These are phyloP conservation scores for Dromococcyx pavoninus DNA, from an alignment of 2,797 vertebrate species.

Conservation along the genomic window DNA sequence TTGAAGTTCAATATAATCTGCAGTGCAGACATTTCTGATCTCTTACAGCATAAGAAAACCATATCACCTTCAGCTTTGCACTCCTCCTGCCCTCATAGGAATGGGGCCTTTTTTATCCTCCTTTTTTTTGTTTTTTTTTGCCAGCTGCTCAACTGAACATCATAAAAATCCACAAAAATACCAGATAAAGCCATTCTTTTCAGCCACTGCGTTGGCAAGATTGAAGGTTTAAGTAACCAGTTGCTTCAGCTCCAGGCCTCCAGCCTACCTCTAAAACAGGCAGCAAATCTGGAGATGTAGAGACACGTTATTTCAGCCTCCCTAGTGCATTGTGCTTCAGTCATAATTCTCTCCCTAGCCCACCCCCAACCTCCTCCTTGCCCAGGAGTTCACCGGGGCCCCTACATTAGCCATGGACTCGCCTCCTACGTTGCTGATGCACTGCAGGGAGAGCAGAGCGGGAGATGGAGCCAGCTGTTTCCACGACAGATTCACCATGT, in stretches of 20 bases:
- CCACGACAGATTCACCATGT: conserved; percentile 46
- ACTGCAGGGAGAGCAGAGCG: fast-evolving
- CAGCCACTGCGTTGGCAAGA: neutral
- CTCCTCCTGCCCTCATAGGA: neutral
- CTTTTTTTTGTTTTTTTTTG: neutral
- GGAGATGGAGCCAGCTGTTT: conserved; percentile 17
- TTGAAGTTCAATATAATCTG: neutral
- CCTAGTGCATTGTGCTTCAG: neutral
- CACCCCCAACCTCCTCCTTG: neutral
- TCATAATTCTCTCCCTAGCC: neutral
- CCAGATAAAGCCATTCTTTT: neutral
- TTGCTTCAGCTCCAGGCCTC: neutral
- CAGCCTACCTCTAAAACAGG: neutral
- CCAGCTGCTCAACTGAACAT: neutral
- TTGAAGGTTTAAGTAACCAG: neutral
- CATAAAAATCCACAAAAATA: neutral
- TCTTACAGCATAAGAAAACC: neutral
- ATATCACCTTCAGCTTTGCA: neutral
- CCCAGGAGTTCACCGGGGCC: neutral
- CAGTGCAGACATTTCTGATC: neutral
- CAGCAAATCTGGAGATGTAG: neutral
- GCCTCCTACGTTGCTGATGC: neutral
- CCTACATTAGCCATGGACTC: fast-evolving
- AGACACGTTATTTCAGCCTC: neutral
- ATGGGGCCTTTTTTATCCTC: neutral